Base-by-base conservation (phyloP, 1,140 invertebrate species). In the Drosophila navojoa region DNA sequence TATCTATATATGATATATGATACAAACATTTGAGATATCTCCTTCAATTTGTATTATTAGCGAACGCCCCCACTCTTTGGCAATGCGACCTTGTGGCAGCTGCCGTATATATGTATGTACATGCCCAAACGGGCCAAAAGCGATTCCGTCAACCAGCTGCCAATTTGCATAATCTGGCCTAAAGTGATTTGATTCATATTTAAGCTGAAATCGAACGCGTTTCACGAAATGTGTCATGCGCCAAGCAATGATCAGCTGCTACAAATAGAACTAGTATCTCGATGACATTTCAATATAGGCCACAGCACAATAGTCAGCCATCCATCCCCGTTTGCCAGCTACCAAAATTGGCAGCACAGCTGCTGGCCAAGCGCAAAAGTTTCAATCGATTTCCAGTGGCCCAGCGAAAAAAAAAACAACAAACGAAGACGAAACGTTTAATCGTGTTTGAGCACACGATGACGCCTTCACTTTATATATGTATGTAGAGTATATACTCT, bases 81-180 rank as follows among this genome's bases (percentile, higher is more conserved):
- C 6, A 0, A 16, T 59, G 47, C 44, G 64, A 67, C 66, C 59
- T 38, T 55, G 40, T 7, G 29, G 50, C 57, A 67, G 42, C 71
- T 71, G 58, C 57, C 53, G 68, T 70, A 62, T 68, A 40, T 44
- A 15, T 50, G 68, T 70, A 62, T 68, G 35, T 44, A 15, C 52
- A 45, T 71, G 60, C 62, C 61, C 45, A 54, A 54, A 61, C 29
- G 45, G 38, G 53, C 42, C 22, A 35, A 47, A 57, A 61, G 40
- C 57, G 63, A 64, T 81, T 81, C 29, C 72, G 66, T 27, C 64
- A 67, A 53, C 57, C 70, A 38, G 50, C 59, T 47, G 59, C 1
- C 45, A 45, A 81, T 87, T 85, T 81, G 78, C 81, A 85, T 85
- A 85, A 78, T 86, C 71, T 66, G 52, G 58, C 73, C 70, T 63